These are phyloP conservation scores for Camptogramma bilineatum DNA, from an alignment of 2,888 invertebrate species.

Conservation along the genomic window DNA sequence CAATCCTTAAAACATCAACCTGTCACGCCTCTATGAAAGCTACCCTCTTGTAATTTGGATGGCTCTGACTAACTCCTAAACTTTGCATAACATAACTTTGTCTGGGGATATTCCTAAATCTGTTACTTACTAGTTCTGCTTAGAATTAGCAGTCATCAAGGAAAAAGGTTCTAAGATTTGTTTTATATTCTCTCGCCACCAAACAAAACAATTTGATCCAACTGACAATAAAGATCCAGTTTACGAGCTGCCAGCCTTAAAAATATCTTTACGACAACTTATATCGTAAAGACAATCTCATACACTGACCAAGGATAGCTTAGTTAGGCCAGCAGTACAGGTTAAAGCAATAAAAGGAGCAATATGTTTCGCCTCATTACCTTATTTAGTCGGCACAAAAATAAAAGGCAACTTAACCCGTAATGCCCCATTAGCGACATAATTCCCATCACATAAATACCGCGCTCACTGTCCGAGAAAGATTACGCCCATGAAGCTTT, in stretches of 20 bases:
- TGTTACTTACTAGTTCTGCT: no score
- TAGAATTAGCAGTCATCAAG: no score
- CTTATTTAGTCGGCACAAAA: slow-evolving; percentile 24
- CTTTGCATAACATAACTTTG: no score
- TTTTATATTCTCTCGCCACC: neutral
- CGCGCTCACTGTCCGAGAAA: slow-evolving; percentile 53
- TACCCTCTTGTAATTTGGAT: no score
- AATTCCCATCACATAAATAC: slow-evolving; percentile 56
- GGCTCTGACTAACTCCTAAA: no score
- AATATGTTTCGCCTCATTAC: slow-evolving; percentile 27
- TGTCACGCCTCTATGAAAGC: no score
- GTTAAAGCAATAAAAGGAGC: slow-evolving; percentile 37
- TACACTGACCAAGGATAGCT: slow-evolving; percentile 2
- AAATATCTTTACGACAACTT: slow-evolving; percentile 1
- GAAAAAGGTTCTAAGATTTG: neutral
- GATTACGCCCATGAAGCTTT: slow-evolving; percentile 49
- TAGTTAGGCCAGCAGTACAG: slow-evolving; percentile 32
- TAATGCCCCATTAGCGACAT: slow-evolving; percentile 45
- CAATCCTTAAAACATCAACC: no score
- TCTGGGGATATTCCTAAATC: no score
- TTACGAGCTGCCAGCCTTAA: neutral
- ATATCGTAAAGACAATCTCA: neutral
- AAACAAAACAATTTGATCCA: neutral
- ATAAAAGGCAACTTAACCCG: slow-evolving; percentile 37
- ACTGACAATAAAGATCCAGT: slow-evolving; percentile 1